Percentiles rank a stretch among this genome's conserved stretches.
Evolutionary conservation across 35 echinoderm and acorn worm genomes (phyloP).

Genomic region (Lytechinus variegatus): DNA sequence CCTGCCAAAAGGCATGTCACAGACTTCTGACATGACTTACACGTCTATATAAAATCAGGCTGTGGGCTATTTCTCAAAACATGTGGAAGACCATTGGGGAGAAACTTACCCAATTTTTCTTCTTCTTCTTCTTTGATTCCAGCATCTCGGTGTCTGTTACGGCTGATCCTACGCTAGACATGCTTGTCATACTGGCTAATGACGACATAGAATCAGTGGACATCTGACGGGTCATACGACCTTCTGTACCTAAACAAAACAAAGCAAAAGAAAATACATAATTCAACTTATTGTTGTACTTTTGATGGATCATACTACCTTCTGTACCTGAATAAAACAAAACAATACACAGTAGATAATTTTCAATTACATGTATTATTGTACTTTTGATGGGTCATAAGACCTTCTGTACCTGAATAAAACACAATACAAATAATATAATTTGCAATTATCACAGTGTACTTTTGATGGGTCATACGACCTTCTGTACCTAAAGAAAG

Average conservation of each 20-base stretch:
- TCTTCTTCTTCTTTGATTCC: constrained; percentile 92
- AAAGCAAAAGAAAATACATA: not conserved
- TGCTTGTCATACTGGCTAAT: constrained; percentile 89
- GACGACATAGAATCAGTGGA: constrained; percentile 94
- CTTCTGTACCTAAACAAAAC: constrained; percentile 62
- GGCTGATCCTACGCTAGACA: constrained; percentile 93
- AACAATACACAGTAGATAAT: not conserved
- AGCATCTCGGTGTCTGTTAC: constrained; percentile 84
- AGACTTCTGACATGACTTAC: too few relatives aligned
- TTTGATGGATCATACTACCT: constrained; percentile 77
- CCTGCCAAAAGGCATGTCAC: too few relatives aligned
- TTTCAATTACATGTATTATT: not conserved
- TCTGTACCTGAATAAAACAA: constrained; percentile 56
- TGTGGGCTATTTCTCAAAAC: not conserved
- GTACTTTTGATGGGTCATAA: constrained; percentile 79
- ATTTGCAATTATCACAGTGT: too few relatives aligned
- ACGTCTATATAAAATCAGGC: too few relatives aligned
- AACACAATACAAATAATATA: too few relatives aligned
- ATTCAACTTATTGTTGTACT: constrained; percentile 32
- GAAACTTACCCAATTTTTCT: constrained; percentile 97
- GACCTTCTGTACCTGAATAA: constrained; percentile 60
- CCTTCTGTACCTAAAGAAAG: too few relatives aligned
- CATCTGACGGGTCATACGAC: constrained; percentile 81
- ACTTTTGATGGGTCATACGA: too few relatives aligned
- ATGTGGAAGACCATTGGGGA: not conserved